These are phyloP conservation scores for Camelus bactrianus DNA, from an alignment of 2,113 vertebrate species.

Conservation along the genomic window DNA sequence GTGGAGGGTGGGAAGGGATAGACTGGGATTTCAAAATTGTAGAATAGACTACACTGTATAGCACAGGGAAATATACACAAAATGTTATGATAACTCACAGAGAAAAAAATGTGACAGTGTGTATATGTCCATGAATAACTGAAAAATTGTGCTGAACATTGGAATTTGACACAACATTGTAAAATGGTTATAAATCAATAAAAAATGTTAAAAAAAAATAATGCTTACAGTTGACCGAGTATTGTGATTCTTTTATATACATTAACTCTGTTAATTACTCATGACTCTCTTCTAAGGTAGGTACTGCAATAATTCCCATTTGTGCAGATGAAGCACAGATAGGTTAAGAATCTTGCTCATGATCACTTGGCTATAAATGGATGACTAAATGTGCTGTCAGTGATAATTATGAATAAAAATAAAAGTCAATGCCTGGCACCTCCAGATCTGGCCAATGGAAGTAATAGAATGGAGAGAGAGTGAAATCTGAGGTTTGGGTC, in stretches of 20 bases:
- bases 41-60: no score
- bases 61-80: no score
- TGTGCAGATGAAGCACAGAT: not conserved
- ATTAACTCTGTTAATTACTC: conserved; percentile 10
- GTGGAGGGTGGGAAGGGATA: no score
- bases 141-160: no score
- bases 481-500: not conserved
- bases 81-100: no score
- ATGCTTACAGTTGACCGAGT: not conserved
- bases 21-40: no score
- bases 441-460: not conserved
- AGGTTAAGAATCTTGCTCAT: not conserved
- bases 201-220: not conserved
- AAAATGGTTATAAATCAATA: no score
- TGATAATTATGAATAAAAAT: not conserved
- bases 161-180: no score
- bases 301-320: not conserved
- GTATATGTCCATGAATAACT: no score
- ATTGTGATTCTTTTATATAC: not conserved
- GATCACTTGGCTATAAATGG: not conserved
- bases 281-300: not conserved
- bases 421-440: not conserved
- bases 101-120: no score
- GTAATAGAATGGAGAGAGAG: not conserved
- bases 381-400: not conserved